Base-by-base conservation (phyloP, 2,797 vertebrate species). In the Meriones psammophilus region DNA sequence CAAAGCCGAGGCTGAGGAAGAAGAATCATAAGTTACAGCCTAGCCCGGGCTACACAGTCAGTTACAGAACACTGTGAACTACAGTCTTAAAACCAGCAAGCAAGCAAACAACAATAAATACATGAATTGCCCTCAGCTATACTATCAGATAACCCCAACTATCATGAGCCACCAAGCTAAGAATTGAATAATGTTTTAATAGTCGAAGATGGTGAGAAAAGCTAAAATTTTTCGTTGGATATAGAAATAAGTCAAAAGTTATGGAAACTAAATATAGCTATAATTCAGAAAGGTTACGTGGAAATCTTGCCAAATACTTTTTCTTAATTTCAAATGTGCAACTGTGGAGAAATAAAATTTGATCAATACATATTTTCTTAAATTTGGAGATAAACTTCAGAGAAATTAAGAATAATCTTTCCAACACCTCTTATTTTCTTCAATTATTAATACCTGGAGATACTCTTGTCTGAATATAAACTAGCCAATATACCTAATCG, bases 291-390 rank as follows among this genome's bases (percentile, higher is more conserved):
- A 46, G 9, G 10, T 14, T 22, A 86, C 20, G 36, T 9, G 22
- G 74, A 66, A 88, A 88, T 78, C 56, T 58, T 60, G 36, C 60
- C 83, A 64, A 84, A 69, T 42, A 87, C 14, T 74, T 96, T 60
- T 8, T 81, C 60, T 90, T 85, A 50, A 89, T 94, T 74, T 89
- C 46, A 88, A 90, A n/a, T 68, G n/a, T 71, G 60, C 4, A 87
- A 95, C 87, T 81, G 14, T 36, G 79, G 20, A 96, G 30, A 95
- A 64, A 62, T 46, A 12, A n/a, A 77, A 78, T 80, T 20, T 42
- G 79, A 92, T 77, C 33, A 54, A 79, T 80, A 94, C 9, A 56
- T 71, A 50, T 58, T 86, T 81, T 85, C 13, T 74, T 89, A 85
- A 84, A 50, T 58, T 50, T 91, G 24, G 39, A 62, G 13, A 36